These are phyloP conservation scores for Myodes glareolus DNA, from an alignment of 2,113 vertebrate species.

Conservation along the genomic window DNA sequence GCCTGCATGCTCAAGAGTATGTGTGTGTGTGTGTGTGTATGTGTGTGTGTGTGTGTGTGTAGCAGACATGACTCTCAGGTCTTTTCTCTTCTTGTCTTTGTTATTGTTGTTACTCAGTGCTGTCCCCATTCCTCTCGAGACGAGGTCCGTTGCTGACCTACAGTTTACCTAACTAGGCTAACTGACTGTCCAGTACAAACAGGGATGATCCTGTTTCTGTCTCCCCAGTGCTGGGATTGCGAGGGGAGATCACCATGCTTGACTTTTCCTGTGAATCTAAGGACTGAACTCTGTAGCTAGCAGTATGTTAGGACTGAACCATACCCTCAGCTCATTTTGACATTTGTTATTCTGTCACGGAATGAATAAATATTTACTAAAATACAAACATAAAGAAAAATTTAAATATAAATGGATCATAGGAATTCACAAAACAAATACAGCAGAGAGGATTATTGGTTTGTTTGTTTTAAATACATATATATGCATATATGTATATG, in stretches of 20 bases:
- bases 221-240: not conserved
- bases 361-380: not conserved
- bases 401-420: not conserved
- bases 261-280: too few species aligned
- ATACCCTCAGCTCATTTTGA: too few species aligned
- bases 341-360: too few species aligned
- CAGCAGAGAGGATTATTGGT: not conserved
- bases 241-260: not conserved
- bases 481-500: not conserved
- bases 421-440: slow-evolving; percentile 34
- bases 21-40: not conserved
- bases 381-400: slow-evolving; percentile 9
- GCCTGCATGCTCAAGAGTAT: not conserved
- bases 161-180: too few species aligned
- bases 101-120: not conserved
- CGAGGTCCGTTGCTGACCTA: too few species aligned
- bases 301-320: too few species aligned
- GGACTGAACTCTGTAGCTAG: too few species aligned
- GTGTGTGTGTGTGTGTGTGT: not conserved
- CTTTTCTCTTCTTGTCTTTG: not conserved
- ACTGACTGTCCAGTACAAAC: not conserved
- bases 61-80: too few species aligned
- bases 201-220: not conserved
- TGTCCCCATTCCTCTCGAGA: not conserved
- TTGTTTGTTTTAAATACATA: not conserved